A percentile compares a stretch with the other conserved stretches of the same genome.
Evolutionary conservation across 2,888 invertebrate genomes (phyloP).

Genomic region (Cotesia congregata): DNA sequence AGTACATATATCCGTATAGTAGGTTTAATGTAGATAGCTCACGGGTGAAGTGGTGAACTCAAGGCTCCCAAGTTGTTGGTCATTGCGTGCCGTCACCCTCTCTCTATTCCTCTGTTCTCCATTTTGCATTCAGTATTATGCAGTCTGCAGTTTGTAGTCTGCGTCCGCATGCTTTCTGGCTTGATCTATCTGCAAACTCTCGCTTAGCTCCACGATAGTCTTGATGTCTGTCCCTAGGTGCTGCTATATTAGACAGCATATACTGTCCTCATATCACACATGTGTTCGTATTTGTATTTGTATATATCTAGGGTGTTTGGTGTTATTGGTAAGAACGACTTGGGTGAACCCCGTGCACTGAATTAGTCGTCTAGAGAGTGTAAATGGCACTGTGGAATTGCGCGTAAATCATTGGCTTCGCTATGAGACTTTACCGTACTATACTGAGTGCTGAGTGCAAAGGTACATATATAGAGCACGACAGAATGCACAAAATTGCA

Average conservation of each 20-base stretch:
- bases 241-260: neutral
- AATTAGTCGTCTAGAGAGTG: constrained; percentile 58
- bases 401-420: constrained; percentile 57
- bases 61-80: constrained; percentile 43
- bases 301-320: neutral
- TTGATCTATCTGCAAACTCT: neutral
- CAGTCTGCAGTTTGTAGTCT: neutral
- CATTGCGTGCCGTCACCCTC: constrained; percentile 26
- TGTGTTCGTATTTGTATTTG: neutral
- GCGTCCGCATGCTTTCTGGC: neutral
- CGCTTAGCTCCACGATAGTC: neutral
- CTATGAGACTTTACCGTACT: constrained; percentile 14
- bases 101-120: neutral
- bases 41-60: constrained; percentile 48
- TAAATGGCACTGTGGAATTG: constrained; percentile 59
- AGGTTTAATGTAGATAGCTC: constrained; percentile 7
- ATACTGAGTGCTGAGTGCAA: neutral
- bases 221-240: neutral
- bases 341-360: constrained; percentile 50
- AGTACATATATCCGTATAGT: constrained; percentile 45
- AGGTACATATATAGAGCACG: neutral
- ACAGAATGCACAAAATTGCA: neutral
- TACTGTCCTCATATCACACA: neutral
- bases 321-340: neutral
- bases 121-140: neutral